Conservation (phyloP, 2,888 invertebrate genomes). For the Lucinisca nassula region DNA sequence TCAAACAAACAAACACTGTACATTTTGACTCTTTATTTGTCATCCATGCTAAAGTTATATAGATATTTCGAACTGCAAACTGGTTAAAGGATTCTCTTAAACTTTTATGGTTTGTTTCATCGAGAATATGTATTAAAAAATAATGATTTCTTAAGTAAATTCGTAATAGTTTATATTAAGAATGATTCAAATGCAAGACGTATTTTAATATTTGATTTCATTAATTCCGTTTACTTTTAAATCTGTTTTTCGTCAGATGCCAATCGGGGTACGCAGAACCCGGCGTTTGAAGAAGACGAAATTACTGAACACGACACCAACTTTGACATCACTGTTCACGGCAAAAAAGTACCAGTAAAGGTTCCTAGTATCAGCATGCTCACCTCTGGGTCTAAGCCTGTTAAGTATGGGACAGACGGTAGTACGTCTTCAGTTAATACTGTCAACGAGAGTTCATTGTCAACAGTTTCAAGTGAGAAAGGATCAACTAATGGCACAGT, state of each 20-base stretch:
- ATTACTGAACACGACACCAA: background rate
- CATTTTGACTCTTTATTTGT: too few relatives aligned
- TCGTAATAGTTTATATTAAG: too few relatives aligned
- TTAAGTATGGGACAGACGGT: background rate
- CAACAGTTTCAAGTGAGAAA: background rate
- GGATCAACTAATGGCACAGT: background rate
- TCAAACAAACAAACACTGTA: too few relatives aligned
- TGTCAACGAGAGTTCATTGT: background rate
- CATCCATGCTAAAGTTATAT: too few relatives aligned
- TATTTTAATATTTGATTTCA: too few relatives aligned
- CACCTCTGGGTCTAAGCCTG: background rate
- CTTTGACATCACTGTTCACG: background rate
- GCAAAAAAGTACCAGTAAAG: background rate
- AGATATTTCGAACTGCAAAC: too few relatives aligned
- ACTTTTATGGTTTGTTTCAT: too few relatives aligned
- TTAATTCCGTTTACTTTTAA: too few relatives aligned
- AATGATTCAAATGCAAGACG: too few relatives aligned
- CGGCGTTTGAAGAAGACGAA: background rate
- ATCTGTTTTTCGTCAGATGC: background rate
- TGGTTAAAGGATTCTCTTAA: too few relatives aligned
- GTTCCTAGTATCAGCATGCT: background rate
- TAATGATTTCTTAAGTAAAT: too few relatives aligned
- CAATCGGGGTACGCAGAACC: background rate
- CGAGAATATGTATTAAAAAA: too few relatives aligned
- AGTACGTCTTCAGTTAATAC: background rate